Conservation (phyloP, 1,140 invertebrate species). For the Drosophila novamexicana region DNA sequence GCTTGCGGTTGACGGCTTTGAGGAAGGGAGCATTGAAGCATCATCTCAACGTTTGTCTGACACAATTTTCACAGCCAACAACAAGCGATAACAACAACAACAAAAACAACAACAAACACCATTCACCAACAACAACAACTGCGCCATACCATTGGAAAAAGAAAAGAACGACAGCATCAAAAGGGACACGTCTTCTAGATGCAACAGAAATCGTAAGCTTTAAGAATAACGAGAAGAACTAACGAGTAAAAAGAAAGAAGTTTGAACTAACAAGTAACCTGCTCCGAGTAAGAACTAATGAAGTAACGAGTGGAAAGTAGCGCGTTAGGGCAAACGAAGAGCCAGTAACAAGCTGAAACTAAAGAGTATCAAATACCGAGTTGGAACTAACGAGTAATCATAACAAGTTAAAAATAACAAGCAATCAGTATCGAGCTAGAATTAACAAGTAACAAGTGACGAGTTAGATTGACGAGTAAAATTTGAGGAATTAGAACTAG, state of each 20-base stretch:
- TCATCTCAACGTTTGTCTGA: conserved; percentile 43
- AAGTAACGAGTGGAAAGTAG: not conserved
- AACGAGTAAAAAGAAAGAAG: not conserved
- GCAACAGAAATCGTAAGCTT: conserved; percentile 15
- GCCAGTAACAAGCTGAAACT: not conserved
- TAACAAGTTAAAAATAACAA: conserved; percentile 1
- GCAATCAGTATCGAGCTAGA: not conserved
- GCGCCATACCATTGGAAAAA: conserved; percentile 81
- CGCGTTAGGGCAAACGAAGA: not conserved
- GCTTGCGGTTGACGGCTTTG: conserved; percentile 45
- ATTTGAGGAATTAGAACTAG: not conserved
- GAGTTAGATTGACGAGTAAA: not conserved
- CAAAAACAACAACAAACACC: conserved; percentile 44
- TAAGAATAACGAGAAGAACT: conserved; percentile 2
- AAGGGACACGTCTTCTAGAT: conserved; percentile 25
- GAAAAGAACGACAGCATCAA: conserved; percentile 21
- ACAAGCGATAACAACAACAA: conserved; percentile 37
- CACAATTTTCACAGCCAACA: conserved; percentile 35
- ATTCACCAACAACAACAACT: conserved; percentile 57
- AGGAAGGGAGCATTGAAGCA: conserved; percentile 48
- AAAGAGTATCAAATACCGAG: not conserved
- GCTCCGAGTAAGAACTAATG: not conserved
- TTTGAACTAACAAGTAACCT: not conserved
- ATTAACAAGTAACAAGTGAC: not conserved
- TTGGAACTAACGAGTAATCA: not conserved